These are phyloP conservation scores for Lanistes nyassanus DNA, from an alignment of 1,140 invertebrate genomes.

Conservation along the genomic window DNA sequence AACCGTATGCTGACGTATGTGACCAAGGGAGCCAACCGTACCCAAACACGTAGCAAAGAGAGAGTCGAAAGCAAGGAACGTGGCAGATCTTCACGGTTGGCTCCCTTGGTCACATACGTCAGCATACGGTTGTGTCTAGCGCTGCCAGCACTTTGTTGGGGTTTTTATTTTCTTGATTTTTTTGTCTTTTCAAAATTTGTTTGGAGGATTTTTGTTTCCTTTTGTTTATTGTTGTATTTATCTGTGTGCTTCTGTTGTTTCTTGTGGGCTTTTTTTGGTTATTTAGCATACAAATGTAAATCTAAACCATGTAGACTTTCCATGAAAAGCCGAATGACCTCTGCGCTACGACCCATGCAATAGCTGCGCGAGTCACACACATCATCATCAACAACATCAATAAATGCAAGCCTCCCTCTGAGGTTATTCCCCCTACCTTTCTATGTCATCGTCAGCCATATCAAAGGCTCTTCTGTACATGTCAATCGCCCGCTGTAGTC, in stretches of 20 bases:
- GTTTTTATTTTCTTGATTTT: too few relatives aligned
- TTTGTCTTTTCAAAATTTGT: too few relatives aligned
- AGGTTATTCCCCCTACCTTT: constrained; percentile 16
- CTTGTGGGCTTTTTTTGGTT: background rate
- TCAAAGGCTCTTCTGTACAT: constrained; percentile 38
- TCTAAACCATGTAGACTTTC: background rate
- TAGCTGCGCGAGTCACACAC: background rate
- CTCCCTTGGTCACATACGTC: too few relatives aligned
- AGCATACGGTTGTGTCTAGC: too few relatives aligned
- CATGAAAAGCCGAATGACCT: background rate
- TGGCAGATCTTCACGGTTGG: too few relatives aligned
- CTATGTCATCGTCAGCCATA: constrained; percentile 23
- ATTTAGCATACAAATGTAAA: background rate
- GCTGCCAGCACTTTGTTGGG: too few relatives aligned
- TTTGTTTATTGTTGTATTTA: too few relatives aligned
- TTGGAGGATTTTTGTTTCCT: too few relatives aligned
- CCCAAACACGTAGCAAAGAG: too few relatives aligned
- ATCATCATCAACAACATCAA: background rate
- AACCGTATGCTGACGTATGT: too few relatives aligned
- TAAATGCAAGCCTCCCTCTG: background rate
- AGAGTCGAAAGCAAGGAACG: too few relatives aligned
- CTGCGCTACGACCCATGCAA: background rate
- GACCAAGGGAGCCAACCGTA: too few relatives aligned
- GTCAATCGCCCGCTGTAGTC: constrained; percentile 34
- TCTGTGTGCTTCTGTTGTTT: background rate